Evolutionary conservation across 2,797 vertebrate genomes (phyloP), one percentile per base, ranked within the genome.

Genomic region (Acrossocheilus wenchowensis): DNA sequence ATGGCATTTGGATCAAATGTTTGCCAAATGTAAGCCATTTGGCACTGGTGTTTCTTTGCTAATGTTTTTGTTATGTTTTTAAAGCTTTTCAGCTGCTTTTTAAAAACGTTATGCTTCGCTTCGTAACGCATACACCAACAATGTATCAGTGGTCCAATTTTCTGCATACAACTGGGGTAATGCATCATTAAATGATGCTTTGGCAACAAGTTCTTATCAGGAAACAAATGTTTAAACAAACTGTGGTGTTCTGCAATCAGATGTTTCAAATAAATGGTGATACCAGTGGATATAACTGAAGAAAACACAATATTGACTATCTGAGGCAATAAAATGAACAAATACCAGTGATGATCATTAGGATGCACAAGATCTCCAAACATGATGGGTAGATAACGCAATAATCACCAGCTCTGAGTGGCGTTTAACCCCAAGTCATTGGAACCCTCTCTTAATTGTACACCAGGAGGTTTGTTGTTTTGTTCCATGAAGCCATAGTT

Each of bases 361-460:
- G 71, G 66, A 21, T 62, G 48, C 85, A 90, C 75, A 69, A 91
- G 85, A 87, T 90, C 87, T 86, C 88, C 87, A 88, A 90, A 89
- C 0, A 87, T 75, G 86, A 87, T 81, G 0, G 87, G 77, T 64
- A 66, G 41, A 89, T 90, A 79, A 72, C 43, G 85, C 62, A 90
- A 21, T 36, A 87, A 86, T 82, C 88, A 91, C 89, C 87, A 84
- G 36, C 83, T 87, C 80, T 90, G 82, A 88, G 73, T 14, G 81
- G 89, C 83, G 84, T 88, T 90, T n/a, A 88, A 77, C 73, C 87
- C 81, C 81, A 88, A 30, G 86, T 90, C 89, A 87, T 90, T 90
- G 64, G 57, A 86, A 21, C 21, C 62, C 36, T 41, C 81, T 80
- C 5, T 30, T 82, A 82, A 87, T 84, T 87, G 78, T 26, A 89